Evolutionary conservation across 1,140 invertebrate genomes (phyloP), one percentile per base, ranked within the genome.

Genomic region (Drosophila subobscura): DNA sequence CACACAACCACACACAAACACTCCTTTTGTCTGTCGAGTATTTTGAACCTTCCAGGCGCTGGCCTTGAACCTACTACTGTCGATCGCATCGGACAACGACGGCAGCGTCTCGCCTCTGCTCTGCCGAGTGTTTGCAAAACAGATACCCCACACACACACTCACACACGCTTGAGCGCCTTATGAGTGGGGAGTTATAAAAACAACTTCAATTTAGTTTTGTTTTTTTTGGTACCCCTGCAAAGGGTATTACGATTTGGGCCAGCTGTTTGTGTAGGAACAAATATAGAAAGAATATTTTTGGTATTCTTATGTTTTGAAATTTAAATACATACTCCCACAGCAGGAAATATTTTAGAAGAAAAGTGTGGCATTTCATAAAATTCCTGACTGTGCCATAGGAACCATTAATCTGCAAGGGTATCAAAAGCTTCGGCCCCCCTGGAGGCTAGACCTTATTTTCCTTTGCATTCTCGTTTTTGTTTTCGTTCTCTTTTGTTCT

Each of bases 31-130:
- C 71, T 74, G 29, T 60, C 51, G 56, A 81, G 60, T 63, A 72
- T 86, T 81, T 74, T 86, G 80, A 85, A 85, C 80, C 80, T 81
- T 86, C 79, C 81, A 74, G 83, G 60, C 80, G 71, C 65, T 85
- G 80, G 80, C 80, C 80, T 85, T 85, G 80, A 85, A 85, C 80
- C 80, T 85, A 63, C 81, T 72, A 57, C 49, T 65, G 55, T 58
- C 71, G 72, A 75, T 75, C 72, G 71, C 72, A 80, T 70, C 72
- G 57, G 59, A 29, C 66, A 55, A 27, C 54, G 41, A 44, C 45
- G 50, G 25, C 25, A 20, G 46, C 51, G 20, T 42, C 41, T 42
- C 37, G 40, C 10, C 33, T 37, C 29, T 33, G 29, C 33, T 37
- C 33, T 37, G 10, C 6, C 6, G 58, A 73, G 50, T 70, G 65